phyloP scores from a whole-genome alignment of 2,113 vertebrate genomes.

The Smithornis capensis region DNA sequence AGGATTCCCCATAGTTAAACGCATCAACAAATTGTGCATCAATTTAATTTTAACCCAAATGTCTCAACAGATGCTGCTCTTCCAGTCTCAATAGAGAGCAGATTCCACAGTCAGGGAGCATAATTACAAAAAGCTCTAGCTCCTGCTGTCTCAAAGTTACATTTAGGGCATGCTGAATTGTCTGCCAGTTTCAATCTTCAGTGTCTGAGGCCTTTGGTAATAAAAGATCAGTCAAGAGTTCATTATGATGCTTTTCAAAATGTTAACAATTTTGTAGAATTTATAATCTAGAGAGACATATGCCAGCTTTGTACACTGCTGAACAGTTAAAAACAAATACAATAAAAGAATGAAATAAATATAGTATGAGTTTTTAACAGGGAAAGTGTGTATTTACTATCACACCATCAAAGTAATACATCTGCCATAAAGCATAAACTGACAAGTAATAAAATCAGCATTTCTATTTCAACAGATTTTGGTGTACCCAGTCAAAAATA shows the following conservation, averaged over 20 bases:
- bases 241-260: conserved; percentile 58
- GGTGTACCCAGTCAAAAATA: neutral
- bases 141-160: conserved; percentile 78
- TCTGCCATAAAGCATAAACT: neutral
- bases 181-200: conserved; percentile 70
- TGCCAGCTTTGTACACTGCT: conserved; percentile 35
- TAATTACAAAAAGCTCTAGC: conserved; percentile 73
- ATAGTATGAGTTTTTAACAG: neutral
- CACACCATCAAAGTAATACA: neutral
- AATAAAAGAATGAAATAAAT: conserved; percentile 10
- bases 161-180: conserved; percentile 69
- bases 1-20: conserved; percentile 53
- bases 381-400: neutral
- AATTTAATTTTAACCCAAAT: conserved; percentile 76
- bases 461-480: neutral
- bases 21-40: conserved; percentile 54
- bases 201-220: conserved; percentile 73
- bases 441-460: neutral
- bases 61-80: conserved; percentile 74
- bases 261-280: conserved; percentile 68
- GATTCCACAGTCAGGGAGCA: conserved; percentile 74
- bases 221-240: conserved; percentile 78
- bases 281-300: conserved; percentile 67
- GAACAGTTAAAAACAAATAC: conserved; percentile 38
- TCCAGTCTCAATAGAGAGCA: conserved; percentile 75